Conservation (phyloP, 53 echinoderm and acorn worm genomes). For the Pentamera pediparva region DNA sequence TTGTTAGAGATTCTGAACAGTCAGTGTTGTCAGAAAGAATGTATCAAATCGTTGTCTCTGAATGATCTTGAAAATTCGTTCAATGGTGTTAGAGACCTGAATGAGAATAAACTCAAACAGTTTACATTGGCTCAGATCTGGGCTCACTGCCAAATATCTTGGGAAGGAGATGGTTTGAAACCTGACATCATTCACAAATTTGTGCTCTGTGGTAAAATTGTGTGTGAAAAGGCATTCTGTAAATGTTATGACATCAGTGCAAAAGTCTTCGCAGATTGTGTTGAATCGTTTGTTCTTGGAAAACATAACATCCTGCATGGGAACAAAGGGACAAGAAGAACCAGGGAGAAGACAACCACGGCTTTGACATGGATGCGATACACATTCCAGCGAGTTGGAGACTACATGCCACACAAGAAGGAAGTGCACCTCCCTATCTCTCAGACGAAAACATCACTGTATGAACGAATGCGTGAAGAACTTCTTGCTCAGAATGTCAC, state of each 20-base stretch:
- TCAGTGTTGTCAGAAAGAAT: not conserved
- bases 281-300: not conserved
- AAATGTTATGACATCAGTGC: not conserved
- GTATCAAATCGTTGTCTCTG: not conserved
- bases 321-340: not conserved
- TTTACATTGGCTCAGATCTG: not conserved
- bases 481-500: not conserved
- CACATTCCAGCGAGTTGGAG: conserved; percentile 18
- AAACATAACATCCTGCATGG: not conserved
- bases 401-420: conserved; percentile 39
- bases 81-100: not conserved
- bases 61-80: not conserved
- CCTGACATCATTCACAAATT: not conserved
- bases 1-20: not conserved
- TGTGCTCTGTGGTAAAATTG: not conserved
- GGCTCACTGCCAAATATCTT: not conserved
- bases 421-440: conserved; percentile 27
- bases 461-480: conserved; percentile 21
- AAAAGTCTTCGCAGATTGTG: not conserved
- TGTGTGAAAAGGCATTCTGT: conserved; percentile 1
- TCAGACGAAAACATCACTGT: conserved; percentile 14
- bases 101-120: not conserved
- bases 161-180: no score
- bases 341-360: conserved; percentile 17
- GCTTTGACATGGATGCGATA: conserved; percentile 24